phyloP scores from a whole-genome alignment of 1,140 invertebrate genomes.

The Drosophila subpulchrella region DNA sequence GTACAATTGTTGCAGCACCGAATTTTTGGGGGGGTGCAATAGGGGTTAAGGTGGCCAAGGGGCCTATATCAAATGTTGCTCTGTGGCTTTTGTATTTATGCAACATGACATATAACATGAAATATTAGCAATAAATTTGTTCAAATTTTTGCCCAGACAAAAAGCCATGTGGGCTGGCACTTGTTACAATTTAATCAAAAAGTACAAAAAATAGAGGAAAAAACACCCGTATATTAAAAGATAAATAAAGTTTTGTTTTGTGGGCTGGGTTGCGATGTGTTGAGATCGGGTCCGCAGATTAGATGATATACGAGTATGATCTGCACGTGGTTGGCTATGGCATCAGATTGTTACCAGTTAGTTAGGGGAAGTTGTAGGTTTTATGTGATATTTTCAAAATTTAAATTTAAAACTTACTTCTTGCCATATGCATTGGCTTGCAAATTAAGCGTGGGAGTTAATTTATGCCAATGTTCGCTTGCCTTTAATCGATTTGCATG shows the following conservation, averaged over 20 bases:
- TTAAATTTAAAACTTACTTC: neutral
- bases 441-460: constrained; percentile 17
- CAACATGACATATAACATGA: constrained; percentile 81
- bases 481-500: constrained; percentile 39
- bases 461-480: constrained; percentile 19
- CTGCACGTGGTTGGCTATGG: constrained; percentile 26
- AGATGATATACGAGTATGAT: constrained; percentile 48
- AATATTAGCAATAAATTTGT: constrained; percentile 82
- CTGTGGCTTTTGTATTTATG: constrained; percentile 78
- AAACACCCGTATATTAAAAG: constrained; percentile 26
- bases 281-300: constrained; percentile 40
- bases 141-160: constrained; percentile 51
- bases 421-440: neutral
- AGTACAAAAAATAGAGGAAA: constrained; percentile 28
- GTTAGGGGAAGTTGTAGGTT: constrained; percentile 19
- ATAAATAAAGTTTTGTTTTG: constrained; percentile 45
- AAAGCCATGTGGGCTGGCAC: constrained; percentile 77
- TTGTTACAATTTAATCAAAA: constrained; percentile 83
- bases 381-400: constrained; percentile 15
- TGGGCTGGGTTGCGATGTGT: constrained; percentile 47
- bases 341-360: neutral
- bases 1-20: constrained; percentile 32
- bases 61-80: constrained; percentile 65
- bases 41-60: constrained; percentile 19
- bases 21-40: neutral